Evolutionary conservation across 2,113 vertebrate species (phyloP), one percentile per base, ranked within the genome.

Genomic region (human (Homo sapiens)): DNA sequence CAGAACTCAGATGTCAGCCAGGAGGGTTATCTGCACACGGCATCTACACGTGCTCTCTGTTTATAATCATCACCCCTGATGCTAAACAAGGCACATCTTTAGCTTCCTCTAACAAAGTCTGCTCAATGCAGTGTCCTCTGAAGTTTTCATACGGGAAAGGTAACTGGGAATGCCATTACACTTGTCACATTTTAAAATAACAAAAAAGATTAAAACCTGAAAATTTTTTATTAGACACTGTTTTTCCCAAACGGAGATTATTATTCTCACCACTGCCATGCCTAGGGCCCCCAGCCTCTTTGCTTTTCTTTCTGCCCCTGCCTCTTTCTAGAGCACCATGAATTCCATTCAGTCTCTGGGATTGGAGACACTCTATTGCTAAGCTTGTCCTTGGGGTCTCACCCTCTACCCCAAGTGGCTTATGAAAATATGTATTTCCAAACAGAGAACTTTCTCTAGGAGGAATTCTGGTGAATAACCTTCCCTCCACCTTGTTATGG

Each of bases 241-340:
- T 76, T 91, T 89, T 76, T 32, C 38, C 66, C 35, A 70, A 68
- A 32, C 35, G 20, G 12, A 2, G 10, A 18, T n/a, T 50, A 4
- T 50, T 38, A 4, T 59, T 66, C n/a, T 43, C 27, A 12, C 20
- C 13, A 2, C 8, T 8, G n/a, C 11, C 23, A 43, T 1, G 0
- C 18, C 48, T 9, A 61, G 32, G 8, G 25, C 3, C 35, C n/a
- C 66, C 14, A 61, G 30, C 2, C 8, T 38, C 22, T 25, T 45
- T 38, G 43, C 43, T 84, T 55, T 72, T 57, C 48, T 81, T 92
- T 92, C 16, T 20, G n/a, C 16, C 50, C 5, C 30, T 43, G 11
- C 73, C 11, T 96, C 48, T 64, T n/a, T 88, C 55, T 84, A 50
- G 17, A 76, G 27, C n/a, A 81, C 61, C 30, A 25, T 1, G 70